Percentiles rank a stretch among this genome's conserved stretches.
Evolutionary conservation across 2,113 vertebrate genomes (phyloP).

Genomic region (Formicarius rufipectus): DNA sequence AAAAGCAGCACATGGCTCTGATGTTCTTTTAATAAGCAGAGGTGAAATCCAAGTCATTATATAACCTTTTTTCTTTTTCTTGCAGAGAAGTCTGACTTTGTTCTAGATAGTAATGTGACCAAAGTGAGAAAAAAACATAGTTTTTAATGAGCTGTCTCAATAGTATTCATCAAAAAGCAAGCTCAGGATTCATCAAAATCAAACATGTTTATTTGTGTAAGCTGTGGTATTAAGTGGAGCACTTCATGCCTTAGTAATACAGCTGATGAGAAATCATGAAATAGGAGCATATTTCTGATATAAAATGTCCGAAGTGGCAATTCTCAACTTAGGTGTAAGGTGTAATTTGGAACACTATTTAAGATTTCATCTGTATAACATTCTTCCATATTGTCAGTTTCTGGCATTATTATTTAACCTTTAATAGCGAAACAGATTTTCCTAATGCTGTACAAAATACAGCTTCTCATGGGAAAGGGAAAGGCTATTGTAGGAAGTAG

Average conservation of each 20-base stretch:
- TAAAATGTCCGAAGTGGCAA: not conserved
- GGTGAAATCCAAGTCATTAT: conserved; percentile 43
- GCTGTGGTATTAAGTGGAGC: conserved; percentile 20
- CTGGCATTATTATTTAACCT: not conserved
- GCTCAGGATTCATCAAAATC: conserved; percentile 34
- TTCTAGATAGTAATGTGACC: conserved; percentile 51
- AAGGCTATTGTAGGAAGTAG: not conserved
- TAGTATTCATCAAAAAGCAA: conserved; percentile 58
- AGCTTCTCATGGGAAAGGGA: not conserved
- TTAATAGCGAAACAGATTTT: not conserved
- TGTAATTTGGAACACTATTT: not conserved
- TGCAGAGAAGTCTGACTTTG: conserved; percentile 25
- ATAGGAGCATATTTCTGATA: not conserved
- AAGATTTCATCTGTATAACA: not conserved
- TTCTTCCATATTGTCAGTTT: not conserved
- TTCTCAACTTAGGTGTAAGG: not conserved
- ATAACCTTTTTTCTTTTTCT: not conserved
- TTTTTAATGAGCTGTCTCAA: conserved; percentile 63
- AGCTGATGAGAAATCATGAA: not conserved
- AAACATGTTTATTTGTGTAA: conserved; percentile 48
- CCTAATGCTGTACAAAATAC: not conserved
- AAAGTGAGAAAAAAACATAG: not conserved
- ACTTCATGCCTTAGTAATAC: conserved; percentile 26
- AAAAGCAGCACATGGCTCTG: not conserved
- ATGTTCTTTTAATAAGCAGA: conserved; percentile 39